Conservation (phyloP, 1,140 invertebrate genomes). For the Anagrus nilaparvatae region DNA sequence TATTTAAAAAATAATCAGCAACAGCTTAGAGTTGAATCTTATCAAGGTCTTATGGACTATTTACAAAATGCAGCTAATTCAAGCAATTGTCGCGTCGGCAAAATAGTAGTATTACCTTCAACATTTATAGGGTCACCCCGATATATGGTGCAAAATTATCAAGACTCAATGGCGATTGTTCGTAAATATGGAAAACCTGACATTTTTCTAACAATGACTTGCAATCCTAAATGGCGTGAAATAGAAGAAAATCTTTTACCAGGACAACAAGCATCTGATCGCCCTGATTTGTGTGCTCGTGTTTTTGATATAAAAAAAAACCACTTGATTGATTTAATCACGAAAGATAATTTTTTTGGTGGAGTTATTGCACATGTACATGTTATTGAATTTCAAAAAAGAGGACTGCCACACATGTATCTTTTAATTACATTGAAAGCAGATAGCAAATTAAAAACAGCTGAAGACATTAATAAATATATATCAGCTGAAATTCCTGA, state of each 20-base stretch:
- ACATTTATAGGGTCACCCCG: slow-evolving; percentile 31
- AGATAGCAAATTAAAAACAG: not conserved
- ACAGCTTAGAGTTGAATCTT: slow-evolving; percentile 8
- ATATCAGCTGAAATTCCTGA: slow-evolving; percentile 42
- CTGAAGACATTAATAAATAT: not conserved
- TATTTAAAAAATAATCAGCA: slow-evolving; percentile 13
- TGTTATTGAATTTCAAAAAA: slow-evolving; percentile 6
- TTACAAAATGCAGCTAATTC: slow-evolving; percentile 12
- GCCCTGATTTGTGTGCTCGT: slow-evolving; percentile 23
- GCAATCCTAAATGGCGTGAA: slow-evolving; percentile 34
- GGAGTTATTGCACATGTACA: not conserved
- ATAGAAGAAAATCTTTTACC: slow-evolving; percentile 22
- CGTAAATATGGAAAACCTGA: slow-evolving; percentile 11
- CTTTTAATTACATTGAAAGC: not conserved
- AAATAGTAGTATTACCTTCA: slow-evolving; percentile 29
- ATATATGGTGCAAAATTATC: slow-evolving; percentile 31
- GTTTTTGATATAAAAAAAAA: slow-evolving; percentile 17
- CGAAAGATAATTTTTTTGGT: slow-evolving; percentile 2
- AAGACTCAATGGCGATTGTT: slow-evolving; percentile 35
- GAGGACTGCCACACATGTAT: slow-evolving; percentile 34
- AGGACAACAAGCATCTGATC: slow-evolving; percentile 22
- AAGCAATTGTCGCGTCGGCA: slow-evolving; percentile 17
- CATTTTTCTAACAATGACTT: slow-evolving; percentile 33
- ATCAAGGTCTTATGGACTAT: slow-evolving; percentile 12
- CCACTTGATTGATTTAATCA: slow-evolving; percentile 3